Evolutionary conservation across 2,797 vertebrate species (phyloP).

Genomic region (Pipistrellus pygmaeus): DNA sequence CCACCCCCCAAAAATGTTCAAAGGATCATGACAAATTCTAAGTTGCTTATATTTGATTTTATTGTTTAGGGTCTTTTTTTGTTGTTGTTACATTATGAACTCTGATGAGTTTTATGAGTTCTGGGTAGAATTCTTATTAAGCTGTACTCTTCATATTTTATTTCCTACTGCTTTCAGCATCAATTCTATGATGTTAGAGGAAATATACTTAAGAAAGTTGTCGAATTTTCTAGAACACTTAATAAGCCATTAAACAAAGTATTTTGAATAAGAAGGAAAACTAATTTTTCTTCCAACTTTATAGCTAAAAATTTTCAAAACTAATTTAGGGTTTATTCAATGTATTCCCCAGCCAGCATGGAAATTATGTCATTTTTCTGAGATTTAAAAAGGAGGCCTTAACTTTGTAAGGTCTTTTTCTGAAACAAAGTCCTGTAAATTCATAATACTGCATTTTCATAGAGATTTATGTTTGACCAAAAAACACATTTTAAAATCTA

Average conservation of each 20-base stretch:
- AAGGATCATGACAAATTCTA: neutral
- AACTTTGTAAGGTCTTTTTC: neutral
- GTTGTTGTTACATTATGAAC: neutral
- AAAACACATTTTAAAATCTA: neutral
- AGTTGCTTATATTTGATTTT: neutral
- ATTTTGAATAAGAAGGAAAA: slow-evolving; percentile 63
- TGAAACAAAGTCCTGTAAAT: slow-evolving; percentile 13
- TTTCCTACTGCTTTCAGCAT: slow-evolving; percentile 8
- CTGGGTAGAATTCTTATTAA: neutral
- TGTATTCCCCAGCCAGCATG: slow-evolving; percentile 53
- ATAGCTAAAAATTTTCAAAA: slow-evolving; percentile 64
- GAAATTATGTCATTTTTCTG: slow-evolving; percentile 65
- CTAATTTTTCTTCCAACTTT: slow-evolving; percentile 57
- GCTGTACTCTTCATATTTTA: neutral
- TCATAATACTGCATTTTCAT: neutral
- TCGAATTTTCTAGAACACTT: neutral
- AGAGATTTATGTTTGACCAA: neutral
- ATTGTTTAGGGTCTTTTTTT: neutral
- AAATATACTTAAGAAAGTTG: neutral
- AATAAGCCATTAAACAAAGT: neutral
- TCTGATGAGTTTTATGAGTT: neutral
- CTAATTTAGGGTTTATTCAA: slow-evolving; percentile 59
- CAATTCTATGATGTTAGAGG: neutral
- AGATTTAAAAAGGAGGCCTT: slow-evolving; percentile 40
- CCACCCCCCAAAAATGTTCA: neutral